phyloP scores from a whole-genome alignment of 2,113 vertebrate species.

The Manacus vitellinus region DNA sequence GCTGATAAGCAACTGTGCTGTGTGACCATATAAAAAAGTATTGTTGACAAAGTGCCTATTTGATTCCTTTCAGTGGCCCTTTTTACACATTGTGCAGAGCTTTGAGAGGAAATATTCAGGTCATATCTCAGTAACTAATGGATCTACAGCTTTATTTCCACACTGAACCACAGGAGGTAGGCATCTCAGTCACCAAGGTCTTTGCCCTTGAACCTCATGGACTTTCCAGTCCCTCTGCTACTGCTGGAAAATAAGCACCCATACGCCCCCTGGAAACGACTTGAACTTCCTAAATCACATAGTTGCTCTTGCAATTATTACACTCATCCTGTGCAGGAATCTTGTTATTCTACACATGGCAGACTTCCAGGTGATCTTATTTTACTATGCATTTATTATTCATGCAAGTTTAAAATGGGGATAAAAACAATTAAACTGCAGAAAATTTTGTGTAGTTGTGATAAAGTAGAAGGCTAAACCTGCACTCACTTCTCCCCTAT shows the following conservation, averaged over 20 bases:
- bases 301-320: not conserved
- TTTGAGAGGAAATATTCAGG: not conserved
- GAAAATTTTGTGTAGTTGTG: not conserved
- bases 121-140: not conserved
- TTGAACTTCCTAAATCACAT: not conserved
- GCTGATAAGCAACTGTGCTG: not conserved
- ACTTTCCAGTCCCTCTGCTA: not conserved
- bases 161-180: not conserved
- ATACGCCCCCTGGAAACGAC: rapidly evolving
- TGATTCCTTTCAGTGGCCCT: not conserved
- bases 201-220: not conserved
- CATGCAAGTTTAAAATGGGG: not conserved
- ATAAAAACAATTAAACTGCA: constrained; percentile 33
- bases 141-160: not conserved
- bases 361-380: not conserved
- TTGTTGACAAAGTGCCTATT: not conserved
- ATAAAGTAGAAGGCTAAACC: constrained; percentile 4
- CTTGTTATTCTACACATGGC: not conserved
- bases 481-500: not conserved
- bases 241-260: not conserved
- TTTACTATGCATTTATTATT: constrained; percentile 28
- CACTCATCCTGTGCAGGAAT: not conserved
- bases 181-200: not conserved
- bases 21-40: not conserved
- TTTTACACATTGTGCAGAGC: not conserved